These are phyloP conservation scores for Nibea coibor DNA, from an alignment of 2,113 vertebrate genomes.

Conservation along the genomic window DNA sequence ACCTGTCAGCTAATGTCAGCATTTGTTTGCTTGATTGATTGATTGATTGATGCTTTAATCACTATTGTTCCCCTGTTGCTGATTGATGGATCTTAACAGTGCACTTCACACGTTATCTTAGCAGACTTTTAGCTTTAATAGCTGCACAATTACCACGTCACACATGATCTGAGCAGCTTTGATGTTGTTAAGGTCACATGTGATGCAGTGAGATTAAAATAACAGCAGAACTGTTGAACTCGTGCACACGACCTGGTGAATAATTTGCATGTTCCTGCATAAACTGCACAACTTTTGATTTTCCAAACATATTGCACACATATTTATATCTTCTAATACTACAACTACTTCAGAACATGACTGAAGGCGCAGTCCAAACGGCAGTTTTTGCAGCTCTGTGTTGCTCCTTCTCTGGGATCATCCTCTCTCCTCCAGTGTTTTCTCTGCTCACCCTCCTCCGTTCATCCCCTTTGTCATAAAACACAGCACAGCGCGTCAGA, in stretches of 20 bases:
- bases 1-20: neutral
- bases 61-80: constrained; percentile 16
- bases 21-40: constrained; percentile 11
- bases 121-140: constrained; percentile 8
- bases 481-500: constrained; percentile 49
- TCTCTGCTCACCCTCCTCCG: constrained; percentile 43
- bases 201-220: constrained; percentile 2
- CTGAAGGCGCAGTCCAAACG: neutral
- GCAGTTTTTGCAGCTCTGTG: neutral
- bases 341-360: neutral
- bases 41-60: constrained; percentile 38
- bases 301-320: too few species aligned
- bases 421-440: constrained; percentile 42
- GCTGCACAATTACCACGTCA: neutral
- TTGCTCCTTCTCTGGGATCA: neutral
- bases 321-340: too few species aligned
- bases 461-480: constrained; percentile 57
- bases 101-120: constrained; percentile 49
- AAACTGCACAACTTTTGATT: too few species aligned
- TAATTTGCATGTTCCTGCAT: too few species aligned
- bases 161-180: constrained; percentile 15
- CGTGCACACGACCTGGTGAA: too few species aligned
- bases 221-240: neutral
- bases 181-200: constrained; percentile 15
- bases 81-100: constrained; percentile 6